These are phyloP conservation scores for Zapus hudsonius DNA, from an alignment of 2,113 vertebrate species.

Conservation along the genomic window DNA sequence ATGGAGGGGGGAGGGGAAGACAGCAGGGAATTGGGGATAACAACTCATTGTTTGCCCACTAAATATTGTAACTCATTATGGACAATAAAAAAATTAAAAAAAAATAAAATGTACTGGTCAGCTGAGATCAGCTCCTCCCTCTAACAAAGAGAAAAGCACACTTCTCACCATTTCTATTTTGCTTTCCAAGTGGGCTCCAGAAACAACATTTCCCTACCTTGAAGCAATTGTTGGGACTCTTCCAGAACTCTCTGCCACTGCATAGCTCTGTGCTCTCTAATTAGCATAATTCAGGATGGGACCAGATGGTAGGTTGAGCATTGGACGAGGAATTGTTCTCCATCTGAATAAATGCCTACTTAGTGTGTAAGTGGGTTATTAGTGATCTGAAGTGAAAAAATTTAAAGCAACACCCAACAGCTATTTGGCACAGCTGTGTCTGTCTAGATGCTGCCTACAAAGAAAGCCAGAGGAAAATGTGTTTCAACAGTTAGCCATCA, in stretches of 20 bases:
- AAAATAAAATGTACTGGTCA: constrained; percentile 3
- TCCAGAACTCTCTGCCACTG: constrained; percentile 51
- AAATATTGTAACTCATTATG: too few species aligned
- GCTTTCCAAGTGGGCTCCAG: not conserved
- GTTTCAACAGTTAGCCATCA: constrained; percentile 51
- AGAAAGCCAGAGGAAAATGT: constrained; percentile 8
- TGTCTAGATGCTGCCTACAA: constrained; percentile 26
- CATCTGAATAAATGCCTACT: constrained; percentile 69
- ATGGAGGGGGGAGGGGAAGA: too few species aligned
- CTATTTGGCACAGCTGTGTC: constrained; percentile 68
- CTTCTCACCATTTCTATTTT: not conserved
- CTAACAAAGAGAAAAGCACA: not conserved
- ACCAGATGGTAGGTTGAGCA: constrained; percentile 70
- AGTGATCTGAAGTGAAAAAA: constrained; percentile 72
- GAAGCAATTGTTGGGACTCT: constrained; percentile 24
- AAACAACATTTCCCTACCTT: constrained; percentile 43
- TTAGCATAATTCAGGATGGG: constrained; percentile 68
- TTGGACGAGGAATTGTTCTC: constrained; percentile 65
- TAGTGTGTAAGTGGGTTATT: constrained; percentile 72
- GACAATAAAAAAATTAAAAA: too few species aligned
- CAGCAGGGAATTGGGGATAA: too few species aligned
- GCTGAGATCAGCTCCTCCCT: not conserved
- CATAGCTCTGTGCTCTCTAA: constrained; percentile 55
- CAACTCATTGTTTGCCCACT: too few species aligned
- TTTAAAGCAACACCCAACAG: constrained; percentile 67